phyloP scores from a whole-genome alignment of 92 coral and sea anemone species.

The Metridium senile region DNA sequence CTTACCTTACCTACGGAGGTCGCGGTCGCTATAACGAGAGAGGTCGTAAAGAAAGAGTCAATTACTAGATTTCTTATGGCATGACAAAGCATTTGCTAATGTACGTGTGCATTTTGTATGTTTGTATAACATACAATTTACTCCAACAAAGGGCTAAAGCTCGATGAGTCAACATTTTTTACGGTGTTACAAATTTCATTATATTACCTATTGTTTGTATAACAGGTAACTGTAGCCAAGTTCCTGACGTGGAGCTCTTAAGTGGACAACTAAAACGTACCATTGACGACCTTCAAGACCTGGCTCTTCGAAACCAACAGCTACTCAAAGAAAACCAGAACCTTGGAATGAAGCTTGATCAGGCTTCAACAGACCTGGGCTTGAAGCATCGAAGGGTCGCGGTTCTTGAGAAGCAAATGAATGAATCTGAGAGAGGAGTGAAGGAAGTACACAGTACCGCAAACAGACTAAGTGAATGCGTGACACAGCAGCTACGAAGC shows the following conservation, averaged over 20 bases:
- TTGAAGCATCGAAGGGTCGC: conserved; percentile 45
- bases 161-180: too few relatives aligned
- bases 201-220: too few relatives aligned
- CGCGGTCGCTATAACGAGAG: too few relatives aligned
- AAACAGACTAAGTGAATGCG: conserved; percentile 39
- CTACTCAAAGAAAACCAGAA: conserved; percentile 44
- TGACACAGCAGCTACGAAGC: conserved; percentile 26
- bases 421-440: conserved; percentile 44
- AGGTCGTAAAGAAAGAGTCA: too few relatives aligned
- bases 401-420: conserved; percentile 46
- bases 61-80: too few relatives aligned
- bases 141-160: too few relatives aligned
- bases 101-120: too few relatives aligned
- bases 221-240: conserved; percentile 22
- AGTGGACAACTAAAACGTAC: conserved; percentile 60
- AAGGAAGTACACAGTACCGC: conserved; percentile 39
- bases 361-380: conserved; percentile 47
- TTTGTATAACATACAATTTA: too few relatives aligned
- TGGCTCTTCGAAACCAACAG: conserved; percentile 50
- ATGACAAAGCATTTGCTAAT: too few relatives aligned
- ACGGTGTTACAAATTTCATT: too few relatives aligned
- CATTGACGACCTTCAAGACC: conserved; percentile 60
- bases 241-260: conserved; percentile 56
- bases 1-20: too few relatives aligned
- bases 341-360: conserved; percentile 51